Evolutionary conservation across 2,113 vertebrate species (phyloP), one percentile per base, ranked within the genome.

Genomic region (Mungos mungo): DNA sequence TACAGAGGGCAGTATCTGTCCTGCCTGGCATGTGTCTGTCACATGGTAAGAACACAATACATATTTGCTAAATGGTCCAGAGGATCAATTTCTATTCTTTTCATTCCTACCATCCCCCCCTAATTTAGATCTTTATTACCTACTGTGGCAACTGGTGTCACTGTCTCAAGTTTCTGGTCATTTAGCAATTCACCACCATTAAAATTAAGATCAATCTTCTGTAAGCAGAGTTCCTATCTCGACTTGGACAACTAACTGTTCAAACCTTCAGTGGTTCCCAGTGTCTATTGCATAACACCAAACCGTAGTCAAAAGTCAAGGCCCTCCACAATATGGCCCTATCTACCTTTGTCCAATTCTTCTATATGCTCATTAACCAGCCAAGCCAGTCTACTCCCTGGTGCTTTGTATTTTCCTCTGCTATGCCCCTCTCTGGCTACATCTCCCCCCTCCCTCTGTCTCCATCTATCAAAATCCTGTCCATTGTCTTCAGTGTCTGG

Each of bases 111-210:
- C 74, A 80, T 60, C 80, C 45, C 88, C 80, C 41, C 65, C 79
- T 79, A 90, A 90, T 88, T 96, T 88, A 95, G 80, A 90, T 76
- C 88, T 79, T 88, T 80, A 76, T 41, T 84, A 88, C 77, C 57
- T 88, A 57, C 74, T n/a, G 23, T 21, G 54, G 76, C 71, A 97
- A 96, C 33, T 45, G 84, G 84, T 86, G 80, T 90, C 63, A 60
- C 81, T 23, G 38, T 72, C 71, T 97, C 74, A 81, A 83, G 90
- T 92, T 90, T 97, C 91, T 57, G 88, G 29, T 88, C 84, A 95
- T 71, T 90, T 90, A 92, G 90, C 54, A 93, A 95, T 84, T 68
- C 19, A 90, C 12, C 7, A 68, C 29, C 33, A 90, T 63, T 41
- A 66, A 90, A 27, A 66, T 74, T 82, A 89, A 74, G 60, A 87